Base-by-base conservation (phyloP, 2,888 invertebrate species). In the Agrotis puta region DNA sequence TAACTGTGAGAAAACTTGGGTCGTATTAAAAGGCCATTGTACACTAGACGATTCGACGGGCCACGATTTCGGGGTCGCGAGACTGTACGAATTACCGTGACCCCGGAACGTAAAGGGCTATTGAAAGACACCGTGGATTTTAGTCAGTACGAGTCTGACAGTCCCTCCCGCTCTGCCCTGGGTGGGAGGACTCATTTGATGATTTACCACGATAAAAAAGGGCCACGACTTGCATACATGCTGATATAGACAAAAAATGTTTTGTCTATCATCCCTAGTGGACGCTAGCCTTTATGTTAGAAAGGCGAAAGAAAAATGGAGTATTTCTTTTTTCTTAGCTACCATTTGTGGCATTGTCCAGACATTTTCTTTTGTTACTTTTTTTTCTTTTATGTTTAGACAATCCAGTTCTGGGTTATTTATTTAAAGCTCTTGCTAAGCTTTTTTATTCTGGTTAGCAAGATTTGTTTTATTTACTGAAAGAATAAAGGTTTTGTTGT, bases 1-100 rank as follows among this genome's bases (percentile, higher is more conserved):
- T 65, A 48, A 61, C 45, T 77, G 4, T 77, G 4, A 0, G 20
- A 4, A 53, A 53, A 53, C 57, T 50, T 24, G 33, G 43, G 3
- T 3, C 13, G n/a, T 43, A 27, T 59, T 75, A 53, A 62, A n/a
- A 39, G 39, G 39, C 39, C 11, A 9, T 11, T 39, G 39, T 11
- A 39, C 39, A 39, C 39, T 39, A 39, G 39, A 11, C 39, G 39
- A n/a, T n/a, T n/a, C n/a, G n/a, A n/a, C n/a, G n/a, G n/a, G n/a
- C n/a, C n/a, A n/a, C n/a, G n/a, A n/a, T n/a, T n/a, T n/a, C n/a
- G n/a, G n/a, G n/a, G n/a, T n/a, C n/a, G n/a, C n/a, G n/a, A n/a
- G n/a, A n/a, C n/a, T n/a, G n/a, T n/a, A n/a, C n/a, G n/a, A n/a
- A n/a, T n/a, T n/a, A n/a, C n/a, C n/a, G n/a, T n/a, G n/a, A n/a